Base-by-base conservation (phyloP, 2,888 invertebrate species). In the Tipula unca region DNA sequence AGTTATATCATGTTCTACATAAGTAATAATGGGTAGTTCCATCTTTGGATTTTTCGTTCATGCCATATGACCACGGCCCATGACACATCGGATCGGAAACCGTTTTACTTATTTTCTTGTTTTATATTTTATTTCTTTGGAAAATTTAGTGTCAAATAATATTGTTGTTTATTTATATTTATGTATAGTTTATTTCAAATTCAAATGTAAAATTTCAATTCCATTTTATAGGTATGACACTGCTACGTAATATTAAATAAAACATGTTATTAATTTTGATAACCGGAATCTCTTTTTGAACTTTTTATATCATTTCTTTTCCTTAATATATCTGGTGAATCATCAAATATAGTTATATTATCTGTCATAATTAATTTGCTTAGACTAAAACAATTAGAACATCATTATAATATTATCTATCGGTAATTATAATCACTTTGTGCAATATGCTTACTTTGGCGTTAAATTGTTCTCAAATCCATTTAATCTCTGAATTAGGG, bases 41-140 rank as follows among this genome's bases (percentile, higher is more conserved):
- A n/a, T n/a, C n/a, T n/a, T n/a, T n/a, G n/a, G n/a, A n/a, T n/a
- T n/a, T n/a, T n/a, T n/a, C n/a, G n/a, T n/a, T n/a, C n/a, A n/a
- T n/a, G n/a, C n/a, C n/a, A n/a, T n/a, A n/a, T n/a, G n/a, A n/a
- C n/a, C n/a, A n/a, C n/a, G n/a, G n/a, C n/a, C n/a, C n/a, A n/a
- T n/a, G n/a, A n/a, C n/a, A n/a, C n/a, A n/a, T n/a, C n/a, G n/a
- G n/a, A n/a, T n/a, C n/a, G n/a, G n/a, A n/a, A n/a, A n/a, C n/a
- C n/a, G n/a, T n/a, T n/a, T n/a, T 13, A 39, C 6, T 86, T 86
- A 87, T 87, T 85, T 39, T 85, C n/a, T 36, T 10, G 17, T 1
- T 85, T 85, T n/a, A 48, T n/a, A 48, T n/a, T 48, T 48, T 35
- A 6, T 35, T 35, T 35, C 6, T 35, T 35, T 35, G 6, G 35